Conservation (phyloP, 1,140 invertebrate species). For the Aphelenchoides fujianensis region DNA sequence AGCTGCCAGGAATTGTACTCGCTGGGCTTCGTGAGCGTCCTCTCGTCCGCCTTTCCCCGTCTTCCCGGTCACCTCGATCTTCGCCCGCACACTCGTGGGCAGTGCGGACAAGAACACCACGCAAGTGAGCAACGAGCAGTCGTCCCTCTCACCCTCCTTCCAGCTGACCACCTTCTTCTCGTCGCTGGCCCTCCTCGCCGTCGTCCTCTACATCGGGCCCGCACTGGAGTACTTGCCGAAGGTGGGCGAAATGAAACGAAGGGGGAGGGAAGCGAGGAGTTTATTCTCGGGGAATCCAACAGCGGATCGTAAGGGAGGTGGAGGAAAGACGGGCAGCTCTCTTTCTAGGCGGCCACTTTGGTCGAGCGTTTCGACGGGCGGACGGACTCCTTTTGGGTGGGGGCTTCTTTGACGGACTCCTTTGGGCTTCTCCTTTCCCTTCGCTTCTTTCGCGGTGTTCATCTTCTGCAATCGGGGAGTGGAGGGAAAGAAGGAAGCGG, state of each 20-base stretch:
- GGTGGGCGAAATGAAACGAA: constrained; percentile 29
- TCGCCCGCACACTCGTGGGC: constrained; percentile 56
- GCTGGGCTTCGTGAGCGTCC: constrained; percentile 55
- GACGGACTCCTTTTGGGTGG: no score
- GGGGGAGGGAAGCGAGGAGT: not conserved
- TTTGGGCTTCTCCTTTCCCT: no score
- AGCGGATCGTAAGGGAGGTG: no score
- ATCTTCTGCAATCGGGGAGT: no score
- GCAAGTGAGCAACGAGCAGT: constrained; percentile 33
- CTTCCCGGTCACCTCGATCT: constrained; percentile 61
- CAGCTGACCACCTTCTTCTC: constrained; percentile 58
- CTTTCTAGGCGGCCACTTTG: no score
- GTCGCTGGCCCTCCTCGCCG: constrained; percentile 50
- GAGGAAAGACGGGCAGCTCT: no score
- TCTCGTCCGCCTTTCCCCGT: constrained; percentile 59
- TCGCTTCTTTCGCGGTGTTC: no score
- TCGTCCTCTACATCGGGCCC: constrained; percentile 58
- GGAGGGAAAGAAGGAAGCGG: no score
- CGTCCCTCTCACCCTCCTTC: not conserved
- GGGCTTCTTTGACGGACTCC: no score
- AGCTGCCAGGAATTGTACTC: constrained; percentile 61
- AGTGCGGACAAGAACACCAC: constrained; percentile 56
- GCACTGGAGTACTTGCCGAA: constrained; percentile 58
- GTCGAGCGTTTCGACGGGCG: no score
- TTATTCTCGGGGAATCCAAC: not conserved